Evolutionary conservation across 2,888 invertebrate genomes (phyloP).

Genomic region (Seira ritae): DNA sequence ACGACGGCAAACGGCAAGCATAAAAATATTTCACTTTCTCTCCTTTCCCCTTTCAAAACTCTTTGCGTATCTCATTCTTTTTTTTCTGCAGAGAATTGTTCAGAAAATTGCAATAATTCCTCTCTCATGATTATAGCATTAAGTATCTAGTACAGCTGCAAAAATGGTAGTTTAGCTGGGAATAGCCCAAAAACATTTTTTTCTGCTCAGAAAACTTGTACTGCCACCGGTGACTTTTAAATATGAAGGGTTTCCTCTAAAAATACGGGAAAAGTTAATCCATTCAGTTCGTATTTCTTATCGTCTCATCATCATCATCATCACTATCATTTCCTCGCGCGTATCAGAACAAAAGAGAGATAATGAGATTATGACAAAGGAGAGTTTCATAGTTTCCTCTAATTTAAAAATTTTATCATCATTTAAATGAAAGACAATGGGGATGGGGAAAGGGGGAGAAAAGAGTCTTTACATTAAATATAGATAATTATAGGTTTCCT

Average conservation of each 20-base stretch:
- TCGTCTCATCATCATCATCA: background rate
- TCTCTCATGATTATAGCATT: background rate
- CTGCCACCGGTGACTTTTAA: too few species aligned
- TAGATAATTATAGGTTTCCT: background rate
- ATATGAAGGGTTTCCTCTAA: too few species aligned
- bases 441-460: too few species aligned
- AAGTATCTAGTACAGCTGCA: too few species aligned
- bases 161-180: background rate
- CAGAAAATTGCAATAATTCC: background rate
- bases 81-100: background rate
- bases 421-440: conserved; percentile 55
- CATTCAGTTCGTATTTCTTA: background rate
- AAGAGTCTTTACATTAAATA: too few species aligned
- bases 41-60: conserved; percentile 2
- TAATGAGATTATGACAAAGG: conserved; percentile 53
- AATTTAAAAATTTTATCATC: conserved; percentile 43
- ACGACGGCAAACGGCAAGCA: too few species aligned
- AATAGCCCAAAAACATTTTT: background rate
- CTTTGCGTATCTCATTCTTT: background rate
- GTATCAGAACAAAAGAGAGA: conserved; percentile 34
- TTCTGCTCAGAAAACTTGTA: too few species aligned
- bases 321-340: background rate
- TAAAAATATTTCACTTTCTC: background rate
- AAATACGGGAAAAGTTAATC: conserved; percentile 9
- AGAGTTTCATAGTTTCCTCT: conserved; percentile 28